Evolutionary conservation across 1,140 invertebrate species (phyloP).

Genomic region (Cherax quadricarinatus): DNA sequence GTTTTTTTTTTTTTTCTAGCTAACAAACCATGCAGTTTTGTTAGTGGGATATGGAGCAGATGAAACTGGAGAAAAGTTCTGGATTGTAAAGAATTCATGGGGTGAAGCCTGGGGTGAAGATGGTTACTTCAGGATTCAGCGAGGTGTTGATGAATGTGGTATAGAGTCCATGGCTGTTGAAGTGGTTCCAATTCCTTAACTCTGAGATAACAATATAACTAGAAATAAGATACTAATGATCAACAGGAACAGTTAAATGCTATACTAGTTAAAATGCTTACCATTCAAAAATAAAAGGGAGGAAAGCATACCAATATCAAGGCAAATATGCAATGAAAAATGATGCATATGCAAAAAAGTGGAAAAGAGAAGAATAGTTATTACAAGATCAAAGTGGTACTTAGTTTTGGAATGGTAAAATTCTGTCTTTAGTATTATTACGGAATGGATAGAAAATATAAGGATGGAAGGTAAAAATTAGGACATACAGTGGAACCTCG

Average conservation of each 20-base stretch:
- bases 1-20: slow-evolving; percentile 52
- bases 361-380: no score
- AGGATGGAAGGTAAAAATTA: no score
- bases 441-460: no score
- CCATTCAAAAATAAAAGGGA: no score
- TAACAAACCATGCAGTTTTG: slow-evolving; percentile 79
- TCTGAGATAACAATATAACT: not conserved
- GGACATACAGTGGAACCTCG: no score
- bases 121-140: slow-evolving; percentile 78
- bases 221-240: not conserved
- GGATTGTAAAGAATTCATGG: slow-evolving; percentile 80
- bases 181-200: slow-evolving; percentile 73
- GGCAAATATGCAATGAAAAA: no score
- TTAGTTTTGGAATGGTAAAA: no score
- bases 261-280: no score
- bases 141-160: slow-evolving; percentile 79
- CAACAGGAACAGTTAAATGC: not conserved
- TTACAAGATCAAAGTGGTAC: no score
- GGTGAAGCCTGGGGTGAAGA: slow-evolving; percentile 80
- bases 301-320: no score
- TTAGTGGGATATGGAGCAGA: slow-evolving; percentile 79
- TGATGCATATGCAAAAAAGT: no score
- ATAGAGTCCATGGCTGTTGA: slow-evolving; percentile 76
- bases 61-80: slow-evolving; percentile 76
- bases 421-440: no score